Conservation (phyloP, 2,888 invertebrate genomes). For the Bugulina stolonifera region DNA sequence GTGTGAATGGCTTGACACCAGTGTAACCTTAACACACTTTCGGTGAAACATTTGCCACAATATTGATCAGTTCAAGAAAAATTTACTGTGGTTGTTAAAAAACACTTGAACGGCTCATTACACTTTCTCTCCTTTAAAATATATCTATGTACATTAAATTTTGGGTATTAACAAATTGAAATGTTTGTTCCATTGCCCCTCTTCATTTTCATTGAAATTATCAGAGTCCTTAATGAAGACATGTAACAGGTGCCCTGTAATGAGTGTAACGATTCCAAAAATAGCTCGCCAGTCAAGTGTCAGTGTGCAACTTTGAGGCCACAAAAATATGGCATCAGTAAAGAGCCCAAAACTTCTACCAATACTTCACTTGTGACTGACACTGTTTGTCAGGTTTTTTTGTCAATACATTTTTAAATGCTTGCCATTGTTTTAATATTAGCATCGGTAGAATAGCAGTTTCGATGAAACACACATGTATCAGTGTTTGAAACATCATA, state of each 20-base stretch:
- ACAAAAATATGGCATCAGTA: constrained; percentile 16
- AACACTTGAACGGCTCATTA: constrained; percentile 22
- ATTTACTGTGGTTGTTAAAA: neutral
- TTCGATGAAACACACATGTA: too few species aligned
- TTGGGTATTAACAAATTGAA: too few species aligned
- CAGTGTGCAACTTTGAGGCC: neutral
- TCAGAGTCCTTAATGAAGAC: too few species aligned
- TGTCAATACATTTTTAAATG: constrained; percentile 18
- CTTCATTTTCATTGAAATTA: too few species aligned
- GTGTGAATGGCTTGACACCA: constrained; percentile 14
- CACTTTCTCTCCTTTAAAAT: too few species aligned
- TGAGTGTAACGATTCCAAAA: neutral
- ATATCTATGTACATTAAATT: too few species aligned
- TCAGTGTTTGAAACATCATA: too few species aligned
- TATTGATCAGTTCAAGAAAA: constrained; percentile 16
- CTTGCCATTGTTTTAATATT: neutral
- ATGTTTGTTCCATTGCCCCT: too few species aligned
- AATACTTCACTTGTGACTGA: neutral
- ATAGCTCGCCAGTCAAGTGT: constrained; percentile 12
- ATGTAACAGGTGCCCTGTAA: neutral
- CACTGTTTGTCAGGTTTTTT: constrained; percentile 1
- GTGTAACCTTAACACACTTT: neutral
- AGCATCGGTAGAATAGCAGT: too few species aligned
- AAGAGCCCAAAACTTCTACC: neutral
- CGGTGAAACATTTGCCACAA: neutral